Conservation (phyloP, 2,113 vertebrate genomes). For the Kobus ellipsiprymnus region DNA sequence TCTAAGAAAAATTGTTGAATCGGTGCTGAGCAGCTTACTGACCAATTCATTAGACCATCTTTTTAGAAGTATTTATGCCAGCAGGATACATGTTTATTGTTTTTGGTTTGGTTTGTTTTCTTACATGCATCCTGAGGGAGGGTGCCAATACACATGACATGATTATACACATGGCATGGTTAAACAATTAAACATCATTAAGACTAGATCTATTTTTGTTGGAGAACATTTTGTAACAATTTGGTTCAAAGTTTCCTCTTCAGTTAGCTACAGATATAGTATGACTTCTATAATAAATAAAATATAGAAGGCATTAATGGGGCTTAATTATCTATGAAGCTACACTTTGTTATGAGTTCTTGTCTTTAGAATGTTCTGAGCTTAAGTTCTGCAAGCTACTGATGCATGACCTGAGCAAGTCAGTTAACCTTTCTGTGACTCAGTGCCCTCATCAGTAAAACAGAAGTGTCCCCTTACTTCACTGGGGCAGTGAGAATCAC, state of each 20-base stretch:
- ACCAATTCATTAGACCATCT: not conserved
- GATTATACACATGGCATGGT: not conserved
- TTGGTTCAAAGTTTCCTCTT: not conserved
- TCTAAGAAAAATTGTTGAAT: not conserved
- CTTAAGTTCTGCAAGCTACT: not conserved
- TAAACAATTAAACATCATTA: not conserved
- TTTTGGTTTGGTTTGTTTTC: not conserved
- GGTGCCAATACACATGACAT: not conserved
- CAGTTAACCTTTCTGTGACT: constrained; percentile 9
- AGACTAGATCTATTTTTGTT: not conserved
- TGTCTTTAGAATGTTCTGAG: not conserved
- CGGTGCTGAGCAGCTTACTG: not conserved
- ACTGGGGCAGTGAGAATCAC: not conserved
- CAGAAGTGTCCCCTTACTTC: not conserved
- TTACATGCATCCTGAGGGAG: not conserved
- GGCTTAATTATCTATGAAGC: constrained; percentile 18
- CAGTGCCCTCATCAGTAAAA: not conserved
- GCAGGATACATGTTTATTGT: not conserved
- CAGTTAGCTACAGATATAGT: not conserved
- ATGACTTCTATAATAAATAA: not conserved
- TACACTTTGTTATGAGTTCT: not conserved
- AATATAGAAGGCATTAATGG: not conserved
- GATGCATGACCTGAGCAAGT: not conserved
- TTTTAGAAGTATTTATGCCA: not conserved
- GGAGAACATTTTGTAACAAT: not conserved